Conservation (phyloP, 2,888 invertebrate genomes). For the Brenthis daphne region DNA sequence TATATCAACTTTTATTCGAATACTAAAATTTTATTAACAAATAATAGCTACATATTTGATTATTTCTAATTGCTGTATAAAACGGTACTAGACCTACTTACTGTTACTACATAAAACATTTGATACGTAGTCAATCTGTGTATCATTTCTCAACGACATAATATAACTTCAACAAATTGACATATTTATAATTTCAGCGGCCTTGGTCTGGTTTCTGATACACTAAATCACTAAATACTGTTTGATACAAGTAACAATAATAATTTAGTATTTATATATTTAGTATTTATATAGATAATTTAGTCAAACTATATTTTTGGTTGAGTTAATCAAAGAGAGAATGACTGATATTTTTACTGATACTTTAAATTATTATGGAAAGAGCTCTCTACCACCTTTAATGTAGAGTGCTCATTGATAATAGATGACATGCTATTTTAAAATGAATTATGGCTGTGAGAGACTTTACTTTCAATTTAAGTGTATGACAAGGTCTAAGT, state of each 20-base stretch:
- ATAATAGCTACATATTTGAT: background rate
- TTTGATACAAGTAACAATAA: background rate
- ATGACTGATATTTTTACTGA: too few species aligned
- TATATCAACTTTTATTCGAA: too few species aligned
- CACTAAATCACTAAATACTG: too few species aligned
- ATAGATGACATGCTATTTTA: constrained; percentile 13
- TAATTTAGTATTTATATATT: too few species aligned
- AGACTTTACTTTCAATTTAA: constrained; percentile 39
- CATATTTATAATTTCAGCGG: constrained; percentile 19
- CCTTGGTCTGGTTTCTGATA: constrained; percentile 16
- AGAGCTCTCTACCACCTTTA: background rate
- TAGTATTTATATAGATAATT: too few species aligned
- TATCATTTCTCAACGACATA: background rate
- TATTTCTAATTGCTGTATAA: background rate
- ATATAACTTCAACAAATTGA: constrained; percentile 17
- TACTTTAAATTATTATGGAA: too few species aligned
- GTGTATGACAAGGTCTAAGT: constrained; percentile 53
- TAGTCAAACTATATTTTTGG: background rate
- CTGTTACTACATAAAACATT: too few species aligned
- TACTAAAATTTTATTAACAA: background rate
- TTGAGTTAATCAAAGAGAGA: too few species aligned
- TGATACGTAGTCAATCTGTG: too few species aligned
- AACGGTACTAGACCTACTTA: background rate
- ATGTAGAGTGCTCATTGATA: background rate
- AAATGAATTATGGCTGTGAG: constrained; percentile 31